Conservation (phyloP, 1,140 invertebrate genomes). For the Bombus sylvicola region DNA sequence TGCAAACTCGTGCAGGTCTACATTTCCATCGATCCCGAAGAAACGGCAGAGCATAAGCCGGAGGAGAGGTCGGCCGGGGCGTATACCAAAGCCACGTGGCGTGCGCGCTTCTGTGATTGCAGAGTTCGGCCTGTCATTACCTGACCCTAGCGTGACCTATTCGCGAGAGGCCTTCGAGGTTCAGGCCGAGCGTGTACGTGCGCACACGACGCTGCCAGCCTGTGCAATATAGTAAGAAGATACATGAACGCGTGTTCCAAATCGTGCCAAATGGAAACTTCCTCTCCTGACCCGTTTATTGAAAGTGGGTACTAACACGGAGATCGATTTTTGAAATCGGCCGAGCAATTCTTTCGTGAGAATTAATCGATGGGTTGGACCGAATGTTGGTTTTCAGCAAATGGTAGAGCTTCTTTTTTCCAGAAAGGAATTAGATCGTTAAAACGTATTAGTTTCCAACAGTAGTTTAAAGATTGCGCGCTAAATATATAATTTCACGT, state of each 20-base stretch:
- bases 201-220: conserved; percentile 1
- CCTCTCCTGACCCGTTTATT: neutral
- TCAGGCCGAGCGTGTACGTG: conserved; percentile 42
- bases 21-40: conserved; percentile 9
- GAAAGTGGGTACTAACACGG: neutral
- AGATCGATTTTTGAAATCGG: neutral
- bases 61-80: conserved; percentile 65
- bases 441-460: neutral
- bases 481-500: neutral
- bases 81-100: conserved; percentile 77
- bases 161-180: conserved; percentile 74
- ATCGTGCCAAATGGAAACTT: conserved; percentile 45
- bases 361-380: neutral
- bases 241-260: conserved; percentile 70
- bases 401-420: too few relatives aligned
- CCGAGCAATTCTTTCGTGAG: too few relatives aligned
- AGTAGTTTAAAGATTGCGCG: neutral
- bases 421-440: neutral
- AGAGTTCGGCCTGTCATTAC: conserved; percentile 80
- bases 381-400: too few relatives aligned
- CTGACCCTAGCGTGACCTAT: conserved; percentile 77
- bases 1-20: neutral
- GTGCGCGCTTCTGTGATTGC: conserved; percentile 80
- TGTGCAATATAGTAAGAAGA: conserved; percentile 31
- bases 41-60: conserved; percentile 19